These are phyloP conservation scores for Siderastrea siderea DNA, from an alignment of 92 coral and sea anemone species.

Conservation along the genomic window DNA sequence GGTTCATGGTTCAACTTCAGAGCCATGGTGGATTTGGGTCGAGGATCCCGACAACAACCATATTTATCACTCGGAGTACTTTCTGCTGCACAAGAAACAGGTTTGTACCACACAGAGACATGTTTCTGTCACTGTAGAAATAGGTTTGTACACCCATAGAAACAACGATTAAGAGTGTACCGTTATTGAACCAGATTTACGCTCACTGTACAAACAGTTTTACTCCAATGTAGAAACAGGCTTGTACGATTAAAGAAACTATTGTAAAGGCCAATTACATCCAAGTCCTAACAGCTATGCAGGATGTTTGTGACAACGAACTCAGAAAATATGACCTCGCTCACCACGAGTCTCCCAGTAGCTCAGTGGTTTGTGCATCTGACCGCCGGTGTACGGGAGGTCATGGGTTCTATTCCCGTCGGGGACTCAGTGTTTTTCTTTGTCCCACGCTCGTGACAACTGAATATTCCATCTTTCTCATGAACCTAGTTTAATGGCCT, in stretches of 20 bases:
- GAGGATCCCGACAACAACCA: constrained; percentile 98
- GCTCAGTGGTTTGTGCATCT: too few relatives aligned
- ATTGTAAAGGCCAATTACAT: not conserved
- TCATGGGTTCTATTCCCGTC: too few relatives aligned
- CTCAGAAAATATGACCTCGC: too few relatives aligned
- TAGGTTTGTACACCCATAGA: not conserved
- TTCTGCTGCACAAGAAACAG: constrained; percentile 95
- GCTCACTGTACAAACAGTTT: not conserved
- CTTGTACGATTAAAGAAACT: not conserved
- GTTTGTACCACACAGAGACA: constrained; percentile 39
- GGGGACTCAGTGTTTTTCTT: too few relatives aligned
- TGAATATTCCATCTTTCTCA: too few relatives aligned
- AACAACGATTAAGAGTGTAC: not conserved
- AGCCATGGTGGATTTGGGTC: constrained; percentile 99
- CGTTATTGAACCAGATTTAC: not conserved
- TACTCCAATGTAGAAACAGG: not conserved
- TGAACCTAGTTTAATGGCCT: too few relatives aligned
- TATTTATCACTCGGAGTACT: constrained; percentile 97
- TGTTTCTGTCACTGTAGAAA: not conserved
- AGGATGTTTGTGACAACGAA: too few relatives aligned
- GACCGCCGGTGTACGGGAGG: too few relatives aligned
- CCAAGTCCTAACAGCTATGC: too few relatives aligned
- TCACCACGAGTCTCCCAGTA: too few relatives aligned
- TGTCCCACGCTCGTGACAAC: too few relatives aligned
- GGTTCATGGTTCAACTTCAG: constrained; percentile 94